Percentiles rank a stretch among this genome's conserved stretches.
These are phyloP conservation scores for Cyclopterus lumpus DNA, from an alignment of 2,797 vertebrate genomes.

Conservation along the genomic window DNA sequence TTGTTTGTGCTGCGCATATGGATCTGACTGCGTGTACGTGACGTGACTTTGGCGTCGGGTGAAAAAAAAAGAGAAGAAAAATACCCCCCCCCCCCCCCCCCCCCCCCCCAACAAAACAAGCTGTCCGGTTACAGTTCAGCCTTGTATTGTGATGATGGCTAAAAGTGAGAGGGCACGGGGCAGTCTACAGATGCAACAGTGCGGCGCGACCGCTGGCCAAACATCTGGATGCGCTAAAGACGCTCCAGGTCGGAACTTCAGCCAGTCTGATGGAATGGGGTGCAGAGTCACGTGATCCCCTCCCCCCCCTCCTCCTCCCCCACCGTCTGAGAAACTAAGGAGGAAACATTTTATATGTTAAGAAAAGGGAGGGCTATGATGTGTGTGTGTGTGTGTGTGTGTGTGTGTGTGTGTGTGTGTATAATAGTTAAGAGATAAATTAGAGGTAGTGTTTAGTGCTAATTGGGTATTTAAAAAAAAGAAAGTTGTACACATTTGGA, in stretches of 20 bases:
- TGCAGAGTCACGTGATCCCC: conserved; percentile 88
- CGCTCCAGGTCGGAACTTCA: conserved; percentile 80
- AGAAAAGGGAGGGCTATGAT: conserved; percentile 36
- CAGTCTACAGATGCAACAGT: conserved; percentile 59
- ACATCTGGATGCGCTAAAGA: conserved; percentile 82
- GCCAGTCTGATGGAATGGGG: conserved; percentile 90
- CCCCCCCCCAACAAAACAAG: background rate
- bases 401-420: conserved; percentile 4
- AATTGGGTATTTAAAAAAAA: conserved; percentile 31
- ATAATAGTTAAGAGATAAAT: conserved; percentile 27
- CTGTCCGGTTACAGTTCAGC: conserved; percentile 35
- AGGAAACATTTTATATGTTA: conserved; percentile 74
- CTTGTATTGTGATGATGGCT: conserved; percentile 38
- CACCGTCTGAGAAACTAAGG: conserved; percentile 71
- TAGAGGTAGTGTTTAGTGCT: conserved; percentile 9
- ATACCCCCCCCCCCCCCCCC: no score
- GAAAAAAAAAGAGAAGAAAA: no score
- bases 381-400: conserved; percentile 5
- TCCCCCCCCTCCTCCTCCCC: conserved; percentile 19
- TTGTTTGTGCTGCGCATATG: conserved; percentile 59
- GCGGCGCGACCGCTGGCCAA: conserved; percentile 56
- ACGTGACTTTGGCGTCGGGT: conserved; percentile 29
- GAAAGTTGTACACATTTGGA: conserved; percentile 62
- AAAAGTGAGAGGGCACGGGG: conserved; percentile 29
- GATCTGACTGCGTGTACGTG: conserved; percentile 49